Evolutionary conservation across 2,113 vertebrate species (phyloP).

Genomic region (Meriones unguiculatus): DNA sequence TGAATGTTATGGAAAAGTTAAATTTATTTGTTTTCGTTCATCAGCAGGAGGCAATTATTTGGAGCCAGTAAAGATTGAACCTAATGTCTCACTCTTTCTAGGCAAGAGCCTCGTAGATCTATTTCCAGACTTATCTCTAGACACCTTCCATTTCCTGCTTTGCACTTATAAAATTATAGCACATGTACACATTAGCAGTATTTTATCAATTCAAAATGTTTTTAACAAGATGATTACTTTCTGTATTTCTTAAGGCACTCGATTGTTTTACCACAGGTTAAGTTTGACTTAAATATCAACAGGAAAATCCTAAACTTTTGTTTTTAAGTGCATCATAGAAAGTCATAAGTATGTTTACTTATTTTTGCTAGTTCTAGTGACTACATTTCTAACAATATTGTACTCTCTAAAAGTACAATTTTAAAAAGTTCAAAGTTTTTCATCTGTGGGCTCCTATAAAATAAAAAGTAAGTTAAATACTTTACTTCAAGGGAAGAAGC

Average conservation of each 20-base stretch:
- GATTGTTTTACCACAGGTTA: background rate
- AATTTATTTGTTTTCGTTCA: background rate
- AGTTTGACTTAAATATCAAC: background rate
- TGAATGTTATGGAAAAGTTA: background rate
- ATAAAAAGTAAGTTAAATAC: background rate
- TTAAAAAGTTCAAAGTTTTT: background rate
- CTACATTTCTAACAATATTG: background rate
- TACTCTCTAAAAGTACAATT: background rate
- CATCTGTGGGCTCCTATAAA: background rate
- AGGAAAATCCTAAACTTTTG: background rate
- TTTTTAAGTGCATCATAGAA: background rate
- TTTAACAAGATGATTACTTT: background rate
- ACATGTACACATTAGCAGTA: background rate
- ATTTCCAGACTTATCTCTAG: background rate
- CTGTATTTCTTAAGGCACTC: background rate
- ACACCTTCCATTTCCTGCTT: background rate
- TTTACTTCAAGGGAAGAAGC: background rate
- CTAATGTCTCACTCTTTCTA: background rate
- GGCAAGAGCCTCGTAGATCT: too few relatives aligned
- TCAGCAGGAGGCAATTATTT: background rate
- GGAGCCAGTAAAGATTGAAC: background rate
- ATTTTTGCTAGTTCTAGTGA: background rate
- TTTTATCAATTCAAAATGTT: background rate
- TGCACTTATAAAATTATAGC: background rate
- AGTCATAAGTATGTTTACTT: background rate